Percentiles rank a stretch among this genome's conserved stretches.
These are phyloP conservation scores for fruit fly (Drosophila melanogaster) DNA, from an alignment of 1,140 invertebrate genomes.

Conservation along the genomic window DNA sequence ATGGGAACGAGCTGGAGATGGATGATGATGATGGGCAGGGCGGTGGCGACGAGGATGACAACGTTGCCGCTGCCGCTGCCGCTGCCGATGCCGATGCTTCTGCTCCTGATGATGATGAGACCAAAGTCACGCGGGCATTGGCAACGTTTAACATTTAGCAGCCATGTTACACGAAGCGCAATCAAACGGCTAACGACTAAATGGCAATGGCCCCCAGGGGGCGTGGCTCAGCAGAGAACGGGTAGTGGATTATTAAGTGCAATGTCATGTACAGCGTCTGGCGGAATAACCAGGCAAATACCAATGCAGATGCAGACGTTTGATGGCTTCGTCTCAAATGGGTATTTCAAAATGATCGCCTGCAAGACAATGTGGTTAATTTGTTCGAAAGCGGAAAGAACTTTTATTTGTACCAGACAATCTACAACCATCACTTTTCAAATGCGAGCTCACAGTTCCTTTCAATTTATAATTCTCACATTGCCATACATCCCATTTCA, in stretches of 20 bases:
- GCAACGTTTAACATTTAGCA: slow-evolving; percentile 79
- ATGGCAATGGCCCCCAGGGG: slow-evolving; percentile 58
- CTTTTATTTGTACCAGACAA: neutral
- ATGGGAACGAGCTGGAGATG: slow-evolving; percentile 31
- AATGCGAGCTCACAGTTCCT: too few species aligned
- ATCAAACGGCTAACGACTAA: slow-evolving; percentile 80
- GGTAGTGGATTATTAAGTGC: slow-evolving; percentile 53
- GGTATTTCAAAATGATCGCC: neutral
- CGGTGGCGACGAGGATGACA: slow-evolving; percentile 21
- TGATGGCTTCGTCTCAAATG: slow-evolving; percentile 19
- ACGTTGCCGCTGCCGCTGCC: slow-evolving; percentile 33
- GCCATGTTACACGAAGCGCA: slow-evolving; percentile 75
- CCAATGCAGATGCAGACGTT: slow-evolving; percentile 15
- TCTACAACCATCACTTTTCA: too few species aligned
- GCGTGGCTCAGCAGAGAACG: slow-evolving; percentile 17
- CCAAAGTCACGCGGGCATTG: slow-evolving; percentile 70
- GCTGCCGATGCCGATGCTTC: slow-evolving; percentile 18
- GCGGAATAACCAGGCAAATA: slow-evolving; percentile 7
- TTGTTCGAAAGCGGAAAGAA: neutral
- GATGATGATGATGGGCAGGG: slow-evolving; percentile 21
- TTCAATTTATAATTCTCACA: too few species aligned
- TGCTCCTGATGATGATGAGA: slow-evolving; percentile 52
- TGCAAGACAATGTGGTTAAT: neutral
- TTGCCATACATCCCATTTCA: neutral
- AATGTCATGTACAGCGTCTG: slow-evolving; percentile 54